A percentile compares a stretch with the other conserved stretches of the same genome.
These are phyloP conservation scores for Pyrocephalus nanus DNA, from an alignment of 2,797 vertebrate genomes.

Conservation along the genomic window DNA sequence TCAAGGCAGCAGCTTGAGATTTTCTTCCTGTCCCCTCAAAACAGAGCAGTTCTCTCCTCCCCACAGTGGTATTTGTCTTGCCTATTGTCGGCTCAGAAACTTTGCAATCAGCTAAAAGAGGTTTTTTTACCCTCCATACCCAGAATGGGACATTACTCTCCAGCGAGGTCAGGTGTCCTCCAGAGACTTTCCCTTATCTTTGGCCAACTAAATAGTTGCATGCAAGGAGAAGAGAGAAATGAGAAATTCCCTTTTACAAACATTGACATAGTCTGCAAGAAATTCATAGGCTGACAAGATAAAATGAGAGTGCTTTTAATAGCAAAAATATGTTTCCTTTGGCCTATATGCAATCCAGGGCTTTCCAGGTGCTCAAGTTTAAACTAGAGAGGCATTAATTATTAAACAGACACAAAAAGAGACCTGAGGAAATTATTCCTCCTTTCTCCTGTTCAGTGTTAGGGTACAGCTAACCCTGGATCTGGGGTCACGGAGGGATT, in stretches of 20 bases:
- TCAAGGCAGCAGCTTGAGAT: not conserved
- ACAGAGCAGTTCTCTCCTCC: not conserved
- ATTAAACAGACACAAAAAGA: not conserved
- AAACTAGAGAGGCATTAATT: not conserved
- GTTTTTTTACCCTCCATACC: not conserved
- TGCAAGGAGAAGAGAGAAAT: not conserved
- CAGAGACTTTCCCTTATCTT: not conserved
- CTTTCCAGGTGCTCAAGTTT: constrained; percentile 22
- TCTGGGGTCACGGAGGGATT: not conserved
- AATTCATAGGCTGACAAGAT: not conserved
- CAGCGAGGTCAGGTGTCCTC: not conserved
- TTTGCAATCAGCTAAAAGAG: not conserved
- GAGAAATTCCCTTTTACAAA: not conserved
- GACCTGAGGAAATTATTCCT: not conserved
- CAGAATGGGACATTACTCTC: not conserved
- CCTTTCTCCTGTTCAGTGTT: not conserved
- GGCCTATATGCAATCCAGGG: not conserved
- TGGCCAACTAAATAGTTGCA: not conserved
- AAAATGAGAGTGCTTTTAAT: constrained; percentile 17
- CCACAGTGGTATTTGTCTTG: not conserved
- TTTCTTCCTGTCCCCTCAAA: not conserved
- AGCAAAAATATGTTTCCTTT: constrained; percentile 33
- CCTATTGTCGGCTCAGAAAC: not conserved
- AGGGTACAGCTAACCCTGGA: not conserved
- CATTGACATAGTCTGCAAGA: not conserved